A percentile compares a stretch with the other conserved stretches of the same genome.
phyloP scores from a whole-genome alignment of 2,113 vertebrate genomes.

The Lasiurus cinereus region DNA sequence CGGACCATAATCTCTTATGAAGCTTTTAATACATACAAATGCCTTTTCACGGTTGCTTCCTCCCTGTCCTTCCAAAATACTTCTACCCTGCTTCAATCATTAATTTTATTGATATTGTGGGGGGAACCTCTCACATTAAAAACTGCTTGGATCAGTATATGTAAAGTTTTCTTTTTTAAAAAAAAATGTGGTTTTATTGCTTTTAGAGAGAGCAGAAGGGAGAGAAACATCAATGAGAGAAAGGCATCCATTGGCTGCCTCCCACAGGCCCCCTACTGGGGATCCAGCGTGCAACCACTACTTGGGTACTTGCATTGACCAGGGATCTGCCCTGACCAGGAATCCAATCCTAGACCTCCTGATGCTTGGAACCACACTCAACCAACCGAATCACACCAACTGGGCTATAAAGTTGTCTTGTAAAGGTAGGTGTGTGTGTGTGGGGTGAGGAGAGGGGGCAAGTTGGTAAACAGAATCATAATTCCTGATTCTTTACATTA shows the following conservation, averaged over 20 bases:
- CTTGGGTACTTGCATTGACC: no score
- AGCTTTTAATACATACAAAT: not conserved
- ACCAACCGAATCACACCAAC: no score
- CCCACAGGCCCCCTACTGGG: no score
- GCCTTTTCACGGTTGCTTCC: not conserved
- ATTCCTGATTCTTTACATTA: not conserved
- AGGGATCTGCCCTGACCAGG: no score
- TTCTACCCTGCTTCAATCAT: conserved; percentile 24
- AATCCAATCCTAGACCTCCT: no score
- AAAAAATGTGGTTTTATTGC: not conserved
- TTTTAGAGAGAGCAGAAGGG: no score
- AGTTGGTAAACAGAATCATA: not conserved
- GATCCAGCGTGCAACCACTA: no score
- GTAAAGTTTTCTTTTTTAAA: not conserved
- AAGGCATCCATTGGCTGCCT: no score
- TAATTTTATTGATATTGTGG: conserved; percentile 22
- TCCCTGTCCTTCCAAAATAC: not conserved
- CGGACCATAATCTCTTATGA: conserved; percentile 17
- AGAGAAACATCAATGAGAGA: no score
- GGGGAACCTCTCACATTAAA: not conserved
- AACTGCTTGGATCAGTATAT: not conserved
- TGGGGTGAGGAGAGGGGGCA: not conserved
- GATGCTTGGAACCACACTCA: no score
- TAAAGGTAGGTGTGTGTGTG: not conserved
- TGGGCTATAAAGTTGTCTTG: not conserved